Evolutionary conservation across 2,888 invertebrate species (phyloP).

Genomic region (Dicranocentrus wangi): DNA sequence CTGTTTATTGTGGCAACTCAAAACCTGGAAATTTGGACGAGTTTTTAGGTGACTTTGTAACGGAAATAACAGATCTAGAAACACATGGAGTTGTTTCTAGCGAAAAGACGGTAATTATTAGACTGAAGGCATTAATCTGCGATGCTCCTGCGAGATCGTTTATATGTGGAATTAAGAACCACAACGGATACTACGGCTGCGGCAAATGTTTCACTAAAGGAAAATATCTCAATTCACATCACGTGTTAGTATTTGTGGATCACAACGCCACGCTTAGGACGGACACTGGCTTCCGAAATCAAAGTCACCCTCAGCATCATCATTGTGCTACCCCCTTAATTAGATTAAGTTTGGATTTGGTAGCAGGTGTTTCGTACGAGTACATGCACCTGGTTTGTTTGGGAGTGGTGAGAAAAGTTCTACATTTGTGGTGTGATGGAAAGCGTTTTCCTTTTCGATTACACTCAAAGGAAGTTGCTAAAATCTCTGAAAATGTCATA

Average conservation of each 20-base stretch:
- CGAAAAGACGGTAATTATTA: not conserved
- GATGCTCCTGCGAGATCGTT: conserved; percentile 37
- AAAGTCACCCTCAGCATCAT: conserved; percentile 15
- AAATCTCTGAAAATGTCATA: not conserved
- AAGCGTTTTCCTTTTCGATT: not conserved
- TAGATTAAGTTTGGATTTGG: conserved; percentile 31
- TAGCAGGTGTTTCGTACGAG: conserved; percentile 47
- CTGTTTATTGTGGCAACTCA: conserved; percentile 7
- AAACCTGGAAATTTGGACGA: conserved; percentile 3
- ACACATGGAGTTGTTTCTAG: conserved; percentile 7
- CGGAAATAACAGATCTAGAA: not conserved
- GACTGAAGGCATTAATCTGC: conserved; percentile 17
- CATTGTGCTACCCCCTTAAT: not conserved
- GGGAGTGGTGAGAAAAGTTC: conserved; percentile 52
- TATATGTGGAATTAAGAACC: conserved; percentile 15
- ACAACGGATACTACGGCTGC: conserved; percentile 28
- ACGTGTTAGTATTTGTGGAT: conserved; percentile 1
- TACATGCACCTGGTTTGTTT: conserved; percentile 64
- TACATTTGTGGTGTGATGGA: conserved; percentile 10
- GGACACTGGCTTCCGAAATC: not conserved
- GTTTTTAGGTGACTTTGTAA: conserved; percentile 22
- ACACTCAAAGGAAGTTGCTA: not conserved
- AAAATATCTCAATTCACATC: not conserved
- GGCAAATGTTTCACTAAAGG: conserved; percentile 24
- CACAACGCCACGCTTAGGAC: not conserved